Conservation (phyloP, 2,113 vertebrate genomes). For the Onychorhynchus coronatus region DNA sequence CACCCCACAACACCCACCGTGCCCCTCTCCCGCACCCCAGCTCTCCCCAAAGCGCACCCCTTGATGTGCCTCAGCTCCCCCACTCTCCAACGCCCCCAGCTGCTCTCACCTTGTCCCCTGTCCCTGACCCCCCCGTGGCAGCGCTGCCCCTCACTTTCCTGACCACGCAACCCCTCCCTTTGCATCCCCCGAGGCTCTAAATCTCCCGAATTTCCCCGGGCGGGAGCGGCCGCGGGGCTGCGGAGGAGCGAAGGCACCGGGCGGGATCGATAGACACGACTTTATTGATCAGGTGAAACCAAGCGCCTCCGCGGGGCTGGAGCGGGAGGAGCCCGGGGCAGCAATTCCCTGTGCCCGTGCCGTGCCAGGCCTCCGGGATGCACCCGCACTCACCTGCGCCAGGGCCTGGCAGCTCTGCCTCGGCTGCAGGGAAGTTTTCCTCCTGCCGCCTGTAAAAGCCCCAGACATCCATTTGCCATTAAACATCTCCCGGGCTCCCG, state of each 20-base stretch:
- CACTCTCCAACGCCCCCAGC: background rate
- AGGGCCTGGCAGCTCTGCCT: background rate
- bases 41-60: rapidly evolving
- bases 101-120: background rate
- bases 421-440: background rate
- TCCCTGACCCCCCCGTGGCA: no score
- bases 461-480: conserved; percentile 32
- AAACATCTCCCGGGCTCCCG: background rate
- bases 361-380: background rate
- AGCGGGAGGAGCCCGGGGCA: conserved; percentile 1
- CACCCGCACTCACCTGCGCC: background rate
- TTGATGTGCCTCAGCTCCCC: background rate
- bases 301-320: background rate
- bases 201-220: background rate
- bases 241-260: conserved; percentile 13
- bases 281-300: conserved; percentile 32
- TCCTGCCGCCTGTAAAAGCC: background rate
- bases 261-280: conserved; percentile 4
- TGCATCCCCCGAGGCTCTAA: background rate
- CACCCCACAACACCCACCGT: background rate
- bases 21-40: rapidly evolving
- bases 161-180: background rate
- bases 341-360: background rate
- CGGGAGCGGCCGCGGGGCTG: background rate
- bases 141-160: background rate